Base-by-base conservation (phyloP, 2,113 vertebrate species). In the Sylvietta virens region DNA sequence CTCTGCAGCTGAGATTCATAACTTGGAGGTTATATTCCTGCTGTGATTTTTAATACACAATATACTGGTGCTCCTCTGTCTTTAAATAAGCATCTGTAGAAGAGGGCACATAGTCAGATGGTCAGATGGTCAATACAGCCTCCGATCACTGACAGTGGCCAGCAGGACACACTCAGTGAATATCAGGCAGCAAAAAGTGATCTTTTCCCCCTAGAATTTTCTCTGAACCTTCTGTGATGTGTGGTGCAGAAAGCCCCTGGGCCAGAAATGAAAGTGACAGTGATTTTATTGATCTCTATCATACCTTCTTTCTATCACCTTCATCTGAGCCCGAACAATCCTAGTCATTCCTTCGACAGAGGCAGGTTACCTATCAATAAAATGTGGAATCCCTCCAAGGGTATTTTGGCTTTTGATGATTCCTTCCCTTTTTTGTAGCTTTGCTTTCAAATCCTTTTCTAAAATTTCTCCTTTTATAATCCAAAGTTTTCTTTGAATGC, bases 81-180 rank as follows among this genome's bases (percentile, higher is more conserved):
- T 86, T 92, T 82, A 88, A 82, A 81, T 26, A 58, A 71, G 7
- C 9, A 33, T 26, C 51, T 64, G 14, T 74, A 39, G 16, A 67
- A 58, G 24, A 67, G 17, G 45, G 8, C 7, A 45, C 12, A 26
- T 12, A 45, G 11, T n/a, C n/a, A n/a, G n/a, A n/a, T 24, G 17
- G 17, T 57, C 45, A 70, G 45, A n/a, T 10, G 16, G n/a, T 73
- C 35, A 72, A 5, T 40, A 6, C 37, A 51, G 15, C 22, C 28
- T 62, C 8, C 0, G 0, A 11, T 33, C 3, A 0, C 13, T 77
- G 30, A 4, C 18, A 60, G 44, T 27, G 30, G 42, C 17, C 72
- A 91, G 13, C 40, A 81, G 15, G 5, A 83, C 61, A 57, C 1
- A 2, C 3, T 77, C 62, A 81, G 37, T 48, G 54, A 73, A 81